Evolutionary conservation across 64 coral and sea anemone species (phyloP).

Genomic region (Montipora foliosa): DNA sequence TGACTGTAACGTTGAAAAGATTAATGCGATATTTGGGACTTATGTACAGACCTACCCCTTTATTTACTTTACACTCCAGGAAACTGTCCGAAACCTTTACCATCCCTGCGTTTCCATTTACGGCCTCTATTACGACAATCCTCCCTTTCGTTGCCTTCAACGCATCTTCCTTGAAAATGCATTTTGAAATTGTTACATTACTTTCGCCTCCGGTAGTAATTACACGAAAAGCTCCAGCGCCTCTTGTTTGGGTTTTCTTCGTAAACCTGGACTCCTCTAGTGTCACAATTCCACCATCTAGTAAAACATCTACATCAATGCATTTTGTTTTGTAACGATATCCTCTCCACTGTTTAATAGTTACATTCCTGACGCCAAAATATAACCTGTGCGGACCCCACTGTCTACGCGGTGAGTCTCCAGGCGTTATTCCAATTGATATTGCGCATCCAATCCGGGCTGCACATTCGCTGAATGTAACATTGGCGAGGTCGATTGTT

Average conservation of each 20-base stretch:
- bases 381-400: too few species aligned
- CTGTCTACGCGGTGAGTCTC: too few species aligned
- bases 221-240: background rate
- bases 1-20: background rate
- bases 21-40: constrained; percentile 29
- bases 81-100: background rate
- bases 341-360: background rate
- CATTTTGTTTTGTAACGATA: background rate
- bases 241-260: background rate
- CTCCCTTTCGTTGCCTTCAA: background rate
- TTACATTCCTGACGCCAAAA: background rate
- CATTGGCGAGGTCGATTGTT: background rate
- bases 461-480: background rate
- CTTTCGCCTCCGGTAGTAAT: background rate
- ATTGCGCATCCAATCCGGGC: background rate
- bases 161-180: background rate
- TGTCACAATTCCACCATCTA: background rate
- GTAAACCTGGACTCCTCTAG: background rate
- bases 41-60: background rate
- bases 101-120: background rate
- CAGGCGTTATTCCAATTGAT: background rate
- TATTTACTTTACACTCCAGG: background rate
- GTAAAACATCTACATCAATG: background rate
- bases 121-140: background rate
- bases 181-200: constrained; percentile 2